These are phyloP conservation scores for Tetraneura akinire DNA, from an alignment of 1,140 invertebrate genomes.

Conservation along the genomic window DNA sequence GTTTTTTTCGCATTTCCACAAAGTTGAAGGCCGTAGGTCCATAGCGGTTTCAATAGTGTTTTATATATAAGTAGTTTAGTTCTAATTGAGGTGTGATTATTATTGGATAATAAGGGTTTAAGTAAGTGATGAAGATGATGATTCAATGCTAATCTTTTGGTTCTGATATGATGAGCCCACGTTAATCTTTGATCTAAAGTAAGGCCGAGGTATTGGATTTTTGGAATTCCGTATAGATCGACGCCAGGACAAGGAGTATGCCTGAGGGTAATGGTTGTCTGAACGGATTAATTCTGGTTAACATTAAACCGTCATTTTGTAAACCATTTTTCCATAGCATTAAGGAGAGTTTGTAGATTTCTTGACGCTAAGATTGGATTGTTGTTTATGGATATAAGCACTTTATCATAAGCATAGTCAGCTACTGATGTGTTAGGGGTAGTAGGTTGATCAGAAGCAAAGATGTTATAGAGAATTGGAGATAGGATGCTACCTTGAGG, in stretches of 20 bases:
- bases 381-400: not conserved
- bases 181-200: not conserved
- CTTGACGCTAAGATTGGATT: not conserved
- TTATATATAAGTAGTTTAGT: no score
- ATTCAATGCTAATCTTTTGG: not conserved
- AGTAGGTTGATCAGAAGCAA: not conserved
- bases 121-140: no score
- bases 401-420: not conserved
- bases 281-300: not conserved
- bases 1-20: no score
- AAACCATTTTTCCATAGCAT: not conserved
- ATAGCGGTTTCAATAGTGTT: no score
- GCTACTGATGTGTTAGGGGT: no score
- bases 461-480: not conserved
- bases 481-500: not conserved
- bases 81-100: no score
- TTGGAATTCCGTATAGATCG: not conserved
- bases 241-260: not conserved
- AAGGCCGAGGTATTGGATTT: not conserved
- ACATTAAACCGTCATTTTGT: not conserved
- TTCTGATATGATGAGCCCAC: not conserved
- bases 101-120: no score
- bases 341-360: not conserved
- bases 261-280: not conserved
- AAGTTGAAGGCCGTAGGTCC: no score